Base-by-base conservation (phyloP, 1,140 invertebrate species). In the Heliconius hewitsoni region DNA sequence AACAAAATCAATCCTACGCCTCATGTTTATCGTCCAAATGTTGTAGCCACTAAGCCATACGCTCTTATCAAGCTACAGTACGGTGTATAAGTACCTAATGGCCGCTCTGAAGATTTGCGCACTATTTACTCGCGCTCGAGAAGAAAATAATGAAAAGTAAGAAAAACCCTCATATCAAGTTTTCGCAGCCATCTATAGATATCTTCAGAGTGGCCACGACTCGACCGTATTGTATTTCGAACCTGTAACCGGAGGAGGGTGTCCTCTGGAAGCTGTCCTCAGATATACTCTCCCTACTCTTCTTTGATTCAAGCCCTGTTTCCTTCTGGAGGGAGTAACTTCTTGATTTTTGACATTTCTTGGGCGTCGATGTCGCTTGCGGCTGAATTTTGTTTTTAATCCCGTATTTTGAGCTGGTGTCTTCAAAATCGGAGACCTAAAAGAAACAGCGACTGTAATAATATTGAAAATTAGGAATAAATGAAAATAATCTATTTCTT, bases 361-460 rank as follows among this genome's bases (percentile, higher is more conserved):
- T 93, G 0, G 91, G 90, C 0, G 88, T 90, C 8, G 90, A 91
- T 0, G 91, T 90, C 0, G 88, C 89, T 1, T 90, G 39, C 0
- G 86, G 81, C 0, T 75, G 70, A 34, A 88, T 79, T 37, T 87
- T 87, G 16, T 83, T 79, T 18, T 81, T 82, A 8, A 86, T 76
- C 0, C 89, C 90, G 52, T 90, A 90, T 73, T 92, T 93, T 0
- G 87, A 66, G 23, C 60, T 66, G 23, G 60, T 66, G 27, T 66
- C 60, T 83, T 93, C 91, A 73, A 92, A 92, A 74, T 93, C 90
- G 71, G 91, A 92, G 8, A 93, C 89, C 91, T 93, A 76, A 19
- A 46, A 46, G 42, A 46, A 16, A 1, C 42, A 46, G 9, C 79
- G 52, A 55, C 5, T n/a, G 19, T 55, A 55, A 55, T 55, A 18